Percentiles rank a stretch among this genome's conserved stretches.
These are phyloP conservation scores for Anadara kagoshimensis DNA, from an alignment of 1,140 invertebrate species.

Conservation along the genomic window DNA sequence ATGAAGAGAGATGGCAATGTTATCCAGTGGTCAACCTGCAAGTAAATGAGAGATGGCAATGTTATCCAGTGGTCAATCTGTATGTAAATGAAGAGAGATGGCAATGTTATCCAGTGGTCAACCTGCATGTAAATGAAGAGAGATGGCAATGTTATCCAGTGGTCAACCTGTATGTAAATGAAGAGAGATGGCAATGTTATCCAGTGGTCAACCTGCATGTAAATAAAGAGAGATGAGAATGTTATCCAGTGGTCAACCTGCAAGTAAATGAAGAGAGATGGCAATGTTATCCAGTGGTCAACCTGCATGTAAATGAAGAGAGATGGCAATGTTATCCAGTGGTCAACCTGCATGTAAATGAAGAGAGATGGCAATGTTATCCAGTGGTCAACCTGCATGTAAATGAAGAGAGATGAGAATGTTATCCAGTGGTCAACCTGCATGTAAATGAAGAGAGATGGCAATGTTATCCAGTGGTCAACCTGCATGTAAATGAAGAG, in stretches of 20 bases:
- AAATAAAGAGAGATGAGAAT: slow-evolving; percentile 76
- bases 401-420: slow-evolving; percentile 76
- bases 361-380: slow-evolving; percentile 80
- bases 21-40: slow-evolving; percentile 91
- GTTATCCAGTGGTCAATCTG: slow-evolving; percentile 93
- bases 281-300: slow-evolving; percentile 92
- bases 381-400: slow-evolving; percentile 89
- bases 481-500: slow-evolving; percentile 76
- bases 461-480: slow-evolving; percentile 92
- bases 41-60: slow-evolving; percentile 76
- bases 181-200: slow-evolving; percentile 80
- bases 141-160: slow-evolving; percentile 88
- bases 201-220: slow-evolving; percentile 89
- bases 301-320: slow-evolving; percentile 76
- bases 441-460: slow-evolving; percentile 59
- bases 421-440: slow-evolving; percentile 93
- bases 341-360: slow-evolving; percentile 82
- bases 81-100: slow-evolving; percentile 59
- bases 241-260: slow-evolving; percentile 93
- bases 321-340: slow-evolving; percentile 88
- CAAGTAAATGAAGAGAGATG: slow-evolving; percentile 59
- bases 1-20: slow-evolving; percentile 79
- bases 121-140: slow-evolving; percentile 76
- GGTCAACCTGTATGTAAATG: slow-evolving; percentile 82
- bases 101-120: slow-evolving; percentile 92